Conservation (phyloP, 1,140 invertebrate species). For the Melitaea cinxia region DNA sequence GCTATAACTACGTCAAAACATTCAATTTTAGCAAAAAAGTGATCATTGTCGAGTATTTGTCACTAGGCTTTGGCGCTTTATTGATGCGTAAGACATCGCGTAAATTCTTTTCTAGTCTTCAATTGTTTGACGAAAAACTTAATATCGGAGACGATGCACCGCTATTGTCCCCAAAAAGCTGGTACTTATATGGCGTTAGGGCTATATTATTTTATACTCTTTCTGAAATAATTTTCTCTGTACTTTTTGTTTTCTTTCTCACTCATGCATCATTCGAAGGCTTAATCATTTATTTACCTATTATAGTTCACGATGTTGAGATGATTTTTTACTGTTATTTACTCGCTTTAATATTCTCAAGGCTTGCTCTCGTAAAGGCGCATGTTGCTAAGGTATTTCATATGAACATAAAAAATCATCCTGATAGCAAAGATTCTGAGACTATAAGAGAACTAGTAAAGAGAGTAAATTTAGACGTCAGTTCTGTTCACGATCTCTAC, state of each 20-base stretch:
- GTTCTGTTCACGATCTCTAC: slow-evolving; percentile 51
- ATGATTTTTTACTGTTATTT: slow-evolving; percentile 37
- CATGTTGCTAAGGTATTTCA: slow-evolving; percentile 45
- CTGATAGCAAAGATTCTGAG: slow-evolving; percentile 25
- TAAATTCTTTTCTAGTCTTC: slow-evolving; percentile 43
- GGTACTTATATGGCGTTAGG: slow-evolving; percentile 16
- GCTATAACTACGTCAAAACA: slow-evolving; percentile 16
- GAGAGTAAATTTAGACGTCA: slow-evolving; percentile 45
- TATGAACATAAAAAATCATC: slow-evolving; percentile 14
- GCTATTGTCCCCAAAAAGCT: background rate
- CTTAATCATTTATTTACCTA: slow-evolving; percentile 2
- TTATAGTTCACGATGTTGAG: slow-evolving; percentile 33
- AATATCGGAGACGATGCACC: slow-evolving; percentile 40
- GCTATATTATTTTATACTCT: slow-evolving; percentile 9
- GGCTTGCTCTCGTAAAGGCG: slow-evolving; percentile 47
- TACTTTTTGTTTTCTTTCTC: background rate
- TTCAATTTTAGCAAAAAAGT: slow-evolving; percentile 38
- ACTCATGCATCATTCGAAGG: background rate
- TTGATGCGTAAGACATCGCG: slow-evolving; percentile 32
- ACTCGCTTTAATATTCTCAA: slow-evolving; percentile 27
- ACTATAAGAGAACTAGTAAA: slow-evolving; percentile 44
- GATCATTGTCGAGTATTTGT: slow-evolving; percentile 35
- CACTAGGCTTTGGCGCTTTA: slow-evolving; percentile 38
- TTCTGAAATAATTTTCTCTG: slow-evolving; percentile 10
- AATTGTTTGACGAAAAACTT: slow-evolving; percentile 43